Conservation (phyloP, 1,140 invertebrate species). For the Drosophila yakuba region DNA sequence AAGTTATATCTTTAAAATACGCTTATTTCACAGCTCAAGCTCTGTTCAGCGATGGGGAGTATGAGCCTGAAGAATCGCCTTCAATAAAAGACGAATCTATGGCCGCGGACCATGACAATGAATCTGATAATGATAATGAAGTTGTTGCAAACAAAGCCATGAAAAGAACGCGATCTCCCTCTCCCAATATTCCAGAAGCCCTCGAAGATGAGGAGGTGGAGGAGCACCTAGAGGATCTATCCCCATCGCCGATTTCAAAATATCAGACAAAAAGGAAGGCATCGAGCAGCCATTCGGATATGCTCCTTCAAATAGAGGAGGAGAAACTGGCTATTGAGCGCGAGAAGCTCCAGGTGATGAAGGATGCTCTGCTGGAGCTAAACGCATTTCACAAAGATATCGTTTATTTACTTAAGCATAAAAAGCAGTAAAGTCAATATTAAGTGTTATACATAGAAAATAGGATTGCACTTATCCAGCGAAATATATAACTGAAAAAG, state of each 20-base stretch:
- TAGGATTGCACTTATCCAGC: not conserved
- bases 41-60: not conserved
- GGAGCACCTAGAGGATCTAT: not conserved
- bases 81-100: conserved; percentile 3
- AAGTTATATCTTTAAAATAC: no score
- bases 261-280: not conserved
- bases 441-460: not conserved
- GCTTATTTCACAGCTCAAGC: not conserved
- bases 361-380: conserved; percentile 48
- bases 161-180: conserved; percentile 1
- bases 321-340: conserved; percentile 51
- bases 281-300: not conserved
- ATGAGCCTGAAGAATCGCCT: conserved; percentile 5
- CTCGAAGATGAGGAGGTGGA: not conserved
- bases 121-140: not conserved
- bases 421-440: not conserved
- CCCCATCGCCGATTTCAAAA: not conserved
- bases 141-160: not conserved
- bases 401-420: conserved; percentile 26
- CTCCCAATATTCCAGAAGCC: not conserved
- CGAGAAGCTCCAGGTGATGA: conserved; percentile 61
- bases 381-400: conserved; percentile 52
- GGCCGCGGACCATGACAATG: not conserved
- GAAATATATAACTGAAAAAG: not conserved
- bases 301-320: conserved; percentile 56